These are phyloP conservation scores for Pseudococcus viburni DNA, from an alignment of 2,888 invertebrate species.

Conservation along the genomic window DNA sequence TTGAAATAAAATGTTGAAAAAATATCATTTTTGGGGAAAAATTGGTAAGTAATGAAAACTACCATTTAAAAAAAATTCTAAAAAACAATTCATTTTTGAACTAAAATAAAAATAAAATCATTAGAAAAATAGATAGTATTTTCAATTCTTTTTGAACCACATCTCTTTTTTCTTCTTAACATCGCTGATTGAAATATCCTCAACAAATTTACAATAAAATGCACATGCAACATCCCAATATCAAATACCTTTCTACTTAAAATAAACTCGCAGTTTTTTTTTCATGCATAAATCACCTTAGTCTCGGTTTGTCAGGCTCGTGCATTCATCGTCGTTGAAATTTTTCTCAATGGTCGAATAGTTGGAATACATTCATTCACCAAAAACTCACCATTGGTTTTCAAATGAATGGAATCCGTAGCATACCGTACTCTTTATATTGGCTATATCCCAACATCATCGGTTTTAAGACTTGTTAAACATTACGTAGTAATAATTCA, in stretches of 20 bases:
- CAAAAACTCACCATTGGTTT: background rate
- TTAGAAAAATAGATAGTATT: no score
- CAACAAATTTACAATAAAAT: background rate
- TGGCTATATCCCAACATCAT: background rate
- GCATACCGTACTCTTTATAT: background rate
- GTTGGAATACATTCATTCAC: conserved; percentile 12
- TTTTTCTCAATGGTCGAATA: background rate
- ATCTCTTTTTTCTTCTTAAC: background rate
- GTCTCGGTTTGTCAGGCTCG: background rate
- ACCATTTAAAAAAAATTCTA: no score
- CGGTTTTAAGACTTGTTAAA: background rate
- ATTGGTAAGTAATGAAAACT: no score
- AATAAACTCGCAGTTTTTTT: background rate
- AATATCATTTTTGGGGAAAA: no score
- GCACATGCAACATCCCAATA: background rate
- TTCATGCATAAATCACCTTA: conserved; percentile 5
- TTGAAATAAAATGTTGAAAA: no score
- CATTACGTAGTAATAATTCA: background rate
- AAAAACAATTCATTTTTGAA: no score
- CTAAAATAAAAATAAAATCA: no score
- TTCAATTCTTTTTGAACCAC: no score
- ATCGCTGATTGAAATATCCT: background rate
- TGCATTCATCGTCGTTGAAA: background rate
- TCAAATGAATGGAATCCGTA: conserved; percentile 12
- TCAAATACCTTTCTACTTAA: background rate